These are phyloP conservation scores for Nibea coibor DNA, from an alignment of 2,113 vertebrate species.

Conservation along the genomic window DNA sequence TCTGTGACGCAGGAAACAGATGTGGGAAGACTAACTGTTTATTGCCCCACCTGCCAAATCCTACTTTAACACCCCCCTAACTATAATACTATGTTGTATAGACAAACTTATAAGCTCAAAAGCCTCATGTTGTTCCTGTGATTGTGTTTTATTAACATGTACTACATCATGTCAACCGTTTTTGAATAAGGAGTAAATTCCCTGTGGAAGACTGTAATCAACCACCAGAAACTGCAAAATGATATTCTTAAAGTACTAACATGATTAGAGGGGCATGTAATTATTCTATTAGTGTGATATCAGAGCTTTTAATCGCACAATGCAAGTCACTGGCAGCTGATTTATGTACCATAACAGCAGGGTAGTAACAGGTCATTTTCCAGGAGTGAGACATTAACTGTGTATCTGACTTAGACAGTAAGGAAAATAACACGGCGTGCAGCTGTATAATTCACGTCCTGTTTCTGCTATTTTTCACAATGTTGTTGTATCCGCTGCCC, in stretches of 20 bases:
- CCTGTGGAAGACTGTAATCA: not conserved
- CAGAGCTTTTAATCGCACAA: constrained; percentile 37
- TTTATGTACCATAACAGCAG: constrained; percentile 21
- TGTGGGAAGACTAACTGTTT: too few relatives aligned
- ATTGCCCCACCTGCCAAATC: too few relatives aligned
- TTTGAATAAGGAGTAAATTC: not conserved
- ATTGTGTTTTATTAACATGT: not conserved
- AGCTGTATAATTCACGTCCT: constrained; percentile 55
- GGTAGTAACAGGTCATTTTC: constrained; percentile 34
- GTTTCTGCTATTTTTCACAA: constrained; percentile 6
- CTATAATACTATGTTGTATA: too few relatives aligned
- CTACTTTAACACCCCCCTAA: too few relatives aligned
- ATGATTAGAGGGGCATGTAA: constrained; percentile 24
- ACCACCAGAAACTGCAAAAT: not conserved
- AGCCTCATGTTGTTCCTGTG: not conserved
- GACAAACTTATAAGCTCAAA: not conserved
- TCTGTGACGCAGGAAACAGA: too few relatives aligned
- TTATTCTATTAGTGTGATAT: constrained; percentile 35
- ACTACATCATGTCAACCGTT: not conserved
- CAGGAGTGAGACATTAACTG: constrained; percentile 24
- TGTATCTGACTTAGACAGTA: constrained; percentile 17
- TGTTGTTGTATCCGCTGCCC: constrained; percentile 40
- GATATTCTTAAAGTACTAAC: constrained; percentile 24
- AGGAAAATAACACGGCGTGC: constrained; percentile 27
- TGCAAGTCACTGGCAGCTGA: constrained; percentile 5